These are phyloP conservation scores for Sebastes nivosus DNA, from an alignment of 2,797 vertebrate genomes.

Conservation along the genomic window DNA sequence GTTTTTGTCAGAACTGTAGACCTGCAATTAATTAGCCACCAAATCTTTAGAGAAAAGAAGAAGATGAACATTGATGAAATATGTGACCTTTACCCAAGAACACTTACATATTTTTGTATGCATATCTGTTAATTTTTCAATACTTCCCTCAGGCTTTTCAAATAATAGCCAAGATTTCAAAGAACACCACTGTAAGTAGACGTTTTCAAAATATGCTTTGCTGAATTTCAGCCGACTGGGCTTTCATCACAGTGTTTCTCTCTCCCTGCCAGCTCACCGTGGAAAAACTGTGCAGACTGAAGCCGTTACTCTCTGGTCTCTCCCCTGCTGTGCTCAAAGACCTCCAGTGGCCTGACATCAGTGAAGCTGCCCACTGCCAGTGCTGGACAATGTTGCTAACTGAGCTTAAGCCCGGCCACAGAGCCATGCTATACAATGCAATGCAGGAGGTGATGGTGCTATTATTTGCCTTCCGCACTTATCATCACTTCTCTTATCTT, in stretches of 20 bases:
- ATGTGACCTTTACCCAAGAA: not conserved
- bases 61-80: not conserved
- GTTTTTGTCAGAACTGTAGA: not conserved
- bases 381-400: constrained; percentile 84
- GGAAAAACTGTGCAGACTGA: constrained; percentile 83
- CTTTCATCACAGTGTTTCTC: constrained; percentile 20
- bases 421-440: constrained; percentile 82
- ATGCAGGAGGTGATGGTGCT: constrained; percentile 79
- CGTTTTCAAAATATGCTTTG: not conserved
- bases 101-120: not conserved
- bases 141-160: constrained; percentile 82
- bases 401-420: constrained; percentile 83
- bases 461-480: not conserved
- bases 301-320: constrained; percentile 83
- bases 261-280: constrained; percentile 77
- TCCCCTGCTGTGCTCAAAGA: constrained; percentile 81
- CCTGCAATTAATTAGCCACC: not conserved
- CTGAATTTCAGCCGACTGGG: constrained; percentile 8
- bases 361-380: constrained; percentile 71
- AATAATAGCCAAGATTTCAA: constrained; percentile 82
- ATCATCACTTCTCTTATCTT: constrained; percentile 13
- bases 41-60: not conserved
- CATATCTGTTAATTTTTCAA: not conserved
- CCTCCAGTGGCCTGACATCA: constrained; percentile 74
- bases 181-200: constrained; percentile 84